Percentiles rank a stretch among this genome's conserved stretches.
These are phyloP conservation scores for Ellobius talpinus DNA, from an alignment of 2,113 vertebrate genomes.

Conservation along the genomic window DNA sequence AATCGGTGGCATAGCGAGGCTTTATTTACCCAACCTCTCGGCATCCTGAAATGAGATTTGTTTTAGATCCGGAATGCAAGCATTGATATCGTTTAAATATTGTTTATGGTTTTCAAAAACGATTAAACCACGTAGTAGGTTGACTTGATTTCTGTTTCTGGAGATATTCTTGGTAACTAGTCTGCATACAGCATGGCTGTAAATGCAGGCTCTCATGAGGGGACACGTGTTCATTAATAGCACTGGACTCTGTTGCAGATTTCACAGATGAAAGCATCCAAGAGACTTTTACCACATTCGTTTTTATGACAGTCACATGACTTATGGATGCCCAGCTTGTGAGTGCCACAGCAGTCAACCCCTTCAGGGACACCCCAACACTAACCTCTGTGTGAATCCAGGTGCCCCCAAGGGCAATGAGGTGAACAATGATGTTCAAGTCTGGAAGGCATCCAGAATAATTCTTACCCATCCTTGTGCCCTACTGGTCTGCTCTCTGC, in stretches of 20 bases:
- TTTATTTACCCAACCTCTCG: not conserved
- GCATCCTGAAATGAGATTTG: not conserved
- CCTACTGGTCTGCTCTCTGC: rapidly evolving
- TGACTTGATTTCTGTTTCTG: not conserved
- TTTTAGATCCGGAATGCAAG: not conserved
- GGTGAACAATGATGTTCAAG: not conserved
- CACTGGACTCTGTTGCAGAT: not conserved
- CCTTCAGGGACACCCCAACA: not conserved
- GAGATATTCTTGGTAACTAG: not conserved
- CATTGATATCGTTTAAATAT: not conserved
- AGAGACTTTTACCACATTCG: not conserved
- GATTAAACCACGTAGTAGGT: not conserved
- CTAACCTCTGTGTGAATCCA: not conserved
- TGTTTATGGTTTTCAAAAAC: not conserved
- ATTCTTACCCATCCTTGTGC: not conserved
- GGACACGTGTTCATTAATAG: not conserved
- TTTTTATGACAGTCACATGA: not conserved
- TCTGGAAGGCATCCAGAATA: not conserved
- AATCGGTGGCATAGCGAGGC: not conserved
- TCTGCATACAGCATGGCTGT: not conserved
- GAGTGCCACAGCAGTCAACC: no score
- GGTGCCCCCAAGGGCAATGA: not conserved
- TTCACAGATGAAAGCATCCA: not conserved
- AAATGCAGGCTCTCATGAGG: not conserved
- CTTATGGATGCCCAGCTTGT: not conserved